Evolutionary conservation across 2,797 vertebrate species (phyloP), one percentile per base, ranked within the genome.

Genomic region (Kryptopterus vitreolus): DNA sequence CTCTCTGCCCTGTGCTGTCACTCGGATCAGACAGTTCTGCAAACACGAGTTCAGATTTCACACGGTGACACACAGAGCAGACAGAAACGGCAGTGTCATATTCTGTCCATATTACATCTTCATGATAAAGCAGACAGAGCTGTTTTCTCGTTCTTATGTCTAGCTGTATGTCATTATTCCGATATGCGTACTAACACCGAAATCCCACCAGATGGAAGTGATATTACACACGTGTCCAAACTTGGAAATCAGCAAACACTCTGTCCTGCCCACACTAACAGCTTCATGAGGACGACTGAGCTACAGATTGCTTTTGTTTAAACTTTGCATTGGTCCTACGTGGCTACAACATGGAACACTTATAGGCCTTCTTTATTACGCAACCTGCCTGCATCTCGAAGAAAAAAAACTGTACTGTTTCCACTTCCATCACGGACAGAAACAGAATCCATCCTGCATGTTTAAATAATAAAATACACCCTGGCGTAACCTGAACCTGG

Each of bases 11-110:
- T 88, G 85, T 0, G 74, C 58, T 0, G 86, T 91, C 84, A 92
- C 83, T 24, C 92, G 85, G 55, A 94, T 92, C 55, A 94, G 91
- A 77, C 93, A 94, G 89, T 95, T 95, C 94, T 95, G 88, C 63
- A 86, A 87, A 38, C 18, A 80, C 3, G 72, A 66, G 61, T 61
- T 77, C 38, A 63, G 65, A 71, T 73, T 52, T 57, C 35, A 55
- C 43, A 58, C 20, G 48, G 9, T 29, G n/a, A 61, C 31, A 48
- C 13, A 16, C 69, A 29, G 13, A 72, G 0, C 16, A 20, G 7
- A 38, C 22, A 9, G 31, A 66, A 57, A 26, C 24, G 12, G 8
- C 43, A 72, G 48, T 29, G 35, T 52, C 16, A 31, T 12, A 10
- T 20, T 71, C 29, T 22, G 48, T 18, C 1, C 20, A 53, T 33